Evolutionary conservation across 2,113 vertebrate genomes (phyloP).

Genomic region (rat (Rattus norvegicus)): GRCr8 NC_086032.1:32307001-32307500

Average conservation of each 20-base stretch:
- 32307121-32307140: neutral
- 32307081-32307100: neutral
- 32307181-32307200: neutral
- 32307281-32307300: constrained; percentile 28
- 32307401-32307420: constrained; percentile 27
- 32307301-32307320: neutral
- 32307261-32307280: neutral
- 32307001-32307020: neutral
- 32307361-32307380: no score
- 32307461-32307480: neutral
- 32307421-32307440: neutral
- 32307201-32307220: neutral
- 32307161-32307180: neutral
- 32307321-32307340: neutral
- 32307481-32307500: neutral
- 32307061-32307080: neutral
- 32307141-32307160: neutral
- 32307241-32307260: neutral
- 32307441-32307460: neutral
- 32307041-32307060: neutral
- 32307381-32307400: no score
- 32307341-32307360: neutral
- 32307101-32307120: neutral
- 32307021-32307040: neutral
- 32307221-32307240: neutral